Percentiles rank a stretch among this genome's conserved stretches.
These are phyloP conservation scores for Sebastes cheni DNA, from an alignment of 2,797 vertebrate genomes.

Conservation along the genomic window DNA sequence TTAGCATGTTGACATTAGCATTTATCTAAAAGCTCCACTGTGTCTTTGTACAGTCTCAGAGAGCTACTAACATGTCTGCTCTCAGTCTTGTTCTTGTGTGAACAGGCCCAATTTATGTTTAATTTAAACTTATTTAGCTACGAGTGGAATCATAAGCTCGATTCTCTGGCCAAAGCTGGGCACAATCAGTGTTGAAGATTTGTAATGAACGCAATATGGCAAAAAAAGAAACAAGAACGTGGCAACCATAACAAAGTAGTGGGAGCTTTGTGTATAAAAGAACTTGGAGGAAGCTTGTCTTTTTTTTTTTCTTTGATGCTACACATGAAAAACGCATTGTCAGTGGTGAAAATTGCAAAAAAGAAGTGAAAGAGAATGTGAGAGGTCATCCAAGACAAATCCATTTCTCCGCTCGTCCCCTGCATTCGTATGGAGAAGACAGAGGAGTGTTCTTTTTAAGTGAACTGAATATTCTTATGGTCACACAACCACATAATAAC, in stretches of 20 bases:
- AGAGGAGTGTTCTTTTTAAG: neutral
- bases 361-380: neutral
- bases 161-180: neutral
- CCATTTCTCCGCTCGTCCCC: neutral
- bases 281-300: neutral
- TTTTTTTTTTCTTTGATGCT: neutral
- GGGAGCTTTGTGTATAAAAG: neutral
- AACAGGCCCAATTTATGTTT: neutral
- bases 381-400: slow-evolving; percentile 1
- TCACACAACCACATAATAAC: slow-evolving; percentile 35
- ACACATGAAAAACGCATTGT: neutral
- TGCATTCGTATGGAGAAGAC: neutral
- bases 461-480: slow-evolving; percentile 1
- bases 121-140: neutral
- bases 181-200: neutral
- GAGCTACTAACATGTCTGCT: no score
- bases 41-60: neutral
- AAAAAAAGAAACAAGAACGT: neutral
- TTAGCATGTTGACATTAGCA: neutral
- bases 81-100: neutral
- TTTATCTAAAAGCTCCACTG: neutral
- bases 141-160: neutral
- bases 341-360: neutral
- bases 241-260: neutral
- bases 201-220: neutral